Evolutionary conservation across 2,888 invertebrate genomes (phyloP), one percentile per base, ranked within the genome.

Genomic region (Hypena proboscidalis): DNA sequence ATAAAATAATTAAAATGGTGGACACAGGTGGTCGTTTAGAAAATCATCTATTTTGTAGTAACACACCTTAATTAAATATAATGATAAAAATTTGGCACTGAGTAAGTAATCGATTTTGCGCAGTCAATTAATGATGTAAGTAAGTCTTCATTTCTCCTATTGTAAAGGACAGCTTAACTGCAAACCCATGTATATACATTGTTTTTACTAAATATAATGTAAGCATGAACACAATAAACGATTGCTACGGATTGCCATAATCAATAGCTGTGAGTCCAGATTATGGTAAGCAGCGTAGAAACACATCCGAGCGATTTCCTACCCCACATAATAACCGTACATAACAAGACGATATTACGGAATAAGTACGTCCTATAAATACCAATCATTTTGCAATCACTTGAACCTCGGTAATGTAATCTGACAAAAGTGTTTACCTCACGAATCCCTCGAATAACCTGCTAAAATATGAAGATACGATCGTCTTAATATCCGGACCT

Each of bases 401-500:
- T 23, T 3, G n/a, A 19, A 20, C 11, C 17, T 37, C 32, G 30
- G 29, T 35, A 46, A 48, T 14, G 37, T 31, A 49, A 42, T 40
- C 26, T 31, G 34, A 45, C 44, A 48, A 46, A 51, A 44, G 42
- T 55, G 33, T 51, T 37, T 46, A 41, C 40, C 47, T 42, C 10
- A 32, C n/a, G 43, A 56, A 53, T 46, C 47, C 41, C 42, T 48
- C 43, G 51, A 40, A 47, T 58, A 53, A 49, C 44, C 40, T 49
- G 41, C 54, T 54, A 33, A 66, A 67, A 55, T 58, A 58, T 58
- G 56, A 58, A 65, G 67, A 69, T 61, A 59, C 53, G 55, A 65
- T 51, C 66, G 56, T 59, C 45, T 67, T 79, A 80, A 83, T 83
- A 77, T 83, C 83, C 83, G 83, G 73, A 50, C 61, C 58, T 67